These are phyloP conservation scores for Lagorchestes hirsutus DNA, from an alignment of 2,797 vertebrate genomes.

Conservation along the genomic window DNA sequence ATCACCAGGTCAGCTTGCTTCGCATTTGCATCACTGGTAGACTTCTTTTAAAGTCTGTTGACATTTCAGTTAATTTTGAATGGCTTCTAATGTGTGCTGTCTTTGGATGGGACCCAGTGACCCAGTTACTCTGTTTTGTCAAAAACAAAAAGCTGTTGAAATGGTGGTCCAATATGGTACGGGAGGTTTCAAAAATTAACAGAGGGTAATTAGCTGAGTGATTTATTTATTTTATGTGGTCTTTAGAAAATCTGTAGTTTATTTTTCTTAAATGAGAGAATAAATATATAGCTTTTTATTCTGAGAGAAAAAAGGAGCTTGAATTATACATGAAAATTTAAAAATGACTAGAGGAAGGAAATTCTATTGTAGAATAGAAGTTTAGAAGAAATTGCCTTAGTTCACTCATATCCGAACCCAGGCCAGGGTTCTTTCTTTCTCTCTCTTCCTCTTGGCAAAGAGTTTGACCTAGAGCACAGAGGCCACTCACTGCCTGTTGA, in stretches of 20 bases:
- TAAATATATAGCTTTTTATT: neutral
- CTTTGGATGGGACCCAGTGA: neutral
- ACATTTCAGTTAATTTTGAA: constrained; percentile 12
- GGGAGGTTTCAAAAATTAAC: neutral
- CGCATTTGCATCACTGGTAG: neutral
- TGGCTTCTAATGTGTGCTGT: neutral
- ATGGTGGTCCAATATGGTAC: neutral
- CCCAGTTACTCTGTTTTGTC: neutral
- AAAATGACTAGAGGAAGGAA: neutral
- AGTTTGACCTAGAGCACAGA: neutral
- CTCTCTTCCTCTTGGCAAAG: neutral
- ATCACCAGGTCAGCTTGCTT: neutral
- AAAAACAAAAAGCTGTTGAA: constrained; percentile 1
- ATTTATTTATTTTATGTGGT: neutral
- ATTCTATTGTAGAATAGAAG: neutral
- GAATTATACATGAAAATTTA: neutral
- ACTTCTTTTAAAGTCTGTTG: neutral
- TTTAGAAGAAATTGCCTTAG: neutral
- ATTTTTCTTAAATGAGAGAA: neutral
- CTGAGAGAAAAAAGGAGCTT: neutral
- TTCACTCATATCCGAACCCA: neutral
- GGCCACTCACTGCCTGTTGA: neutral
- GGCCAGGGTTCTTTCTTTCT: neutral
- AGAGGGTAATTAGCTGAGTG: neutral
- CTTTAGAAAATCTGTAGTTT: neutral